A percentile compares a stretch with the other conserved stretches of the same genome.
Conservation (phyloP, 2,797 vertebrate species). For the Alectoris magna region DNA sequence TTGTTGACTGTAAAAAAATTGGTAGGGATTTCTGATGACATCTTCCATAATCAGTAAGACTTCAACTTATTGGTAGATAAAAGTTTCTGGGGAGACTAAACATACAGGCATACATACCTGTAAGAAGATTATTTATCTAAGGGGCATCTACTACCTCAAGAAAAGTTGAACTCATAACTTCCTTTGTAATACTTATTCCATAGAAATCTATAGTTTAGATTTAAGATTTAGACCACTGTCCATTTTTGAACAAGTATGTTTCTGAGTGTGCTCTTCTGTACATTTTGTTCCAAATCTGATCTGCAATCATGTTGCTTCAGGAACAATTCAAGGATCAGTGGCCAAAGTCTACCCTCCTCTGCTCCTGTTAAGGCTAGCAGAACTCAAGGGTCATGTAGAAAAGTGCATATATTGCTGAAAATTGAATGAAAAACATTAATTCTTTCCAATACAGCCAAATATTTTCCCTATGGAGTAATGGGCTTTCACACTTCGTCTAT, state of each 20-base stretch:
- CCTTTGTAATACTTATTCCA: background rate
- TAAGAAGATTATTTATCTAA: background rate
- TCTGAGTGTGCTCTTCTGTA: background rate
- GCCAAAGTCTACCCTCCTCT: background rate
- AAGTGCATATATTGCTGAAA: background rate
- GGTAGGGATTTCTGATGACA: background rate
- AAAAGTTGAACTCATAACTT: background rate
- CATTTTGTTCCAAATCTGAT: background rate
- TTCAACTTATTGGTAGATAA: background rate
- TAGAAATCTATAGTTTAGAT: background rate
- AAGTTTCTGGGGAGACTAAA: background rate
- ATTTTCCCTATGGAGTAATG: background rate
- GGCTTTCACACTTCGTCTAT: constrained; percentile 16
- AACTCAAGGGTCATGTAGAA: background rate
- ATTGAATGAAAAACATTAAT: background rate
- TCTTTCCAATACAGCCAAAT: background rate
- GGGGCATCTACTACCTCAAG: background rate
- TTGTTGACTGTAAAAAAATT: background rate
- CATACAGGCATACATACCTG: background rate
- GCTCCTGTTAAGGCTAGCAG: background rate
- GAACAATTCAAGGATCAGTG: background rate
- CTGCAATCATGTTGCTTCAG: rapidly evolving
- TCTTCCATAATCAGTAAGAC: background rate
- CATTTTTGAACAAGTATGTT: background rate
- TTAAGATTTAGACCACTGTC: background rate